Conservation (phyloP, 2,888 invertebrate species). For the Uropetala carovei region DNA sequence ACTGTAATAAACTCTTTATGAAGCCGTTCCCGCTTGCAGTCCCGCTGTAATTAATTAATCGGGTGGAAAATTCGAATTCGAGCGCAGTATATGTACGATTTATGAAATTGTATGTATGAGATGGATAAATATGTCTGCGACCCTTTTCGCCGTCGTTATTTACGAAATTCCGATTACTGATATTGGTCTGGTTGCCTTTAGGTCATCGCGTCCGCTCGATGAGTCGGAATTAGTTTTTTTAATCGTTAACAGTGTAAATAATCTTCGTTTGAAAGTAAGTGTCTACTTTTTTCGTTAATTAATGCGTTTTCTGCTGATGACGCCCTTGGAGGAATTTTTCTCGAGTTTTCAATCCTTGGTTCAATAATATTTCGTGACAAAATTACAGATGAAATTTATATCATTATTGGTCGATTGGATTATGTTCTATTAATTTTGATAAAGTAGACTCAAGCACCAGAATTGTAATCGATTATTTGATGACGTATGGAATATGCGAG, state of each 20-base stretch:
- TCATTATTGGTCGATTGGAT: too few species aligned
- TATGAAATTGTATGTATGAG: neutral
- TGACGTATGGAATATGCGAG: too few species aligned
- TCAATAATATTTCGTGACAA: too few species aligned
- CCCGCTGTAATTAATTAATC: slow-evolving; percentile 8
- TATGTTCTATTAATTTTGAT: too few species aligned
- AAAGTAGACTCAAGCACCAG: too few species aligned
- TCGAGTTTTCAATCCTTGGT: too few species aligned
- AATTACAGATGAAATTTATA: too few species aligned
- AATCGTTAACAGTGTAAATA: neutral
- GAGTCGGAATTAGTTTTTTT: neutral
- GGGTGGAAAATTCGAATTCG: neutral
- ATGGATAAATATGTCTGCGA: neutral
- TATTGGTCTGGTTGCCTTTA: neutral
- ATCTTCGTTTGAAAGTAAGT: too few species aligned
- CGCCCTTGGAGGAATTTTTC: neutral
- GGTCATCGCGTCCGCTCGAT: neutral
- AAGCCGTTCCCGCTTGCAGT: neutral
- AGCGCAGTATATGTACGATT: neutral
- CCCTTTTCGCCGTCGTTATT: neutral
- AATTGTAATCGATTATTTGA: too few species aligned
- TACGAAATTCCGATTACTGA: neutral
- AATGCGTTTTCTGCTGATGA: neutral
- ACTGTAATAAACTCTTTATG: neutral
- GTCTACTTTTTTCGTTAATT: neutral